Evolutionary conservation across 2,797 vertebrate species (phyloP).

Genomic region (Enteromius paludinosus): DNA sequence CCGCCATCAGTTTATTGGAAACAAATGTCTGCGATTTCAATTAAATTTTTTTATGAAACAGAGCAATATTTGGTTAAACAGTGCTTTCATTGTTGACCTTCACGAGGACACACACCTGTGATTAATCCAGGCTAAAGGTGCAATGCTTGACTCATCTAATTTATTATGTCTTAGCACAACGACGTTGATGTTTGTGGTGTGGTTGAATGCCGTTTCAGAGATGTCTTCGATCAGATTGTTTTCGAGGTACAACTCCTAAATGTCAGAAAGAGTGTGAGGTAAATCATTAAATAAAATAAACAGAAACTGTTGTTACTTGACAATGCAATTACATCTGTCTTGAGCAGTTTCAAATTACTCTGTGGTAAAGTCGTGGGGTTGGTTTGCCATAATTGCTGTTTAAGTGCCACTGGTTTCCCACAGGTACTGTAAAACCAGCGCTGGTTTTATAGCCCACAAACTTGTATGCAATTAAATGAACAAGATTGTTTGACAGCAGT

Average conservation of each 20-base stretch:
- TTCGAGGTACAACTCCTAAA: constrained; percentile 92
- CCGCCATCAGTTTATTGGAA: background rate
- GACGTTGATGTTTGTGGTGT: constrained; percentile 87
- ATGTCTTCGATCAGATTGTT: constrained; percentile 97
- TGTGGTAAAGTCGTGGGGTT: constrained; percentile 27
- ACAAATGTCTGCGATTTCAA: background rate
- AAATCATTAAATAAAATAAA: background rate
- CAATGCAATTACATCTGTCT: background rate
- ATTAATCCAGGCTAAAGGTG: constrained; percentile 93
- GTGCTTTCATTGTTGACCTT: background rate
- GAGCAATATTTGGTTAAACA: background rate
- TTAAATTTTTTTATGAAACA: background rate
- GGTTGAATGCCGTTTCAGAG: constrained; percentile 89
- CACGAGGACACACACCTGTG: constrained; percentile 83
- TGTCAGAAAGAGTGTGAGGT: background rate
- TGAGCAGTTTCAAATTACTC: background rate
- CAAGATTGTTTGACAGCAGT: background rate
- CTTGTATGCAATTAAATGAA: background rate
- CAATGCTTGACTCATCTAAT: constrained; percentile 91
- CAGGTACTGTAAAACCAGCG: constrained; percentile 37
- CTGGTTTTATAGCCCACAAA: constrained; percentile 8
- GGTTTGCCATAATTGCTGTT: constrained; percentile 51
- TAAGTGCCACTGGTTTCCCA: constrained; percentile 41
- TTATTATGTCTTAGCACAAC: constrained; percentile 90
- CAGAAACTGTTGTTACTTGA: background rate